A percentile compares a stretch with the other conserved stretches of the same genome.
Evolutionary conservation across 2,113 vertebrate genomes (phyloP).

Genomic region (Ageneiosus marmoratus): DNA sequence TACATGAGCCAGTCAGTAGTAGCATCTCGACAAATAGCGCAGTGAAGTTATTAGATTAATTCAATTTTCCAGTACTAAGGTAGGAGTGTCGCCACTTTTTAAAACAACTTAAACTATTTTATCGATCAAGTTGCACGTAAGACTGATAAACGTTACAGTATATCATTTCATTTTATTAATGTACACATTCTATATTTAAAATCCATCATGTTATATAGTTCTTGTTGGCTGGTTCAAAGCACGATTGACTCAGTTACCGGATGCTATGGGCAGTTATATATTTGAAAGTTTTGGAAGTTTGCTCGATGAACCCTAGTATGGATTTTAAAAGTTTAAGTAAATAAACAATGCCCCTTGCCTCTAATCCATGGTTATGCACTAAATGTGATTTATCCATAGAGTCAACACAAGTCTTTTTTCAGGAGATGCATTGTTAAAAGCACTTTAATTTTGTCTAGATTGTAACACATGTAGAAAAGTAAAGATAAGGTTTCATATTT

Average conservation of each 20-base stretch:
- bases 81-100: slow-evolving; percentile 27
- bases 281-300: slow-evolving; percentile 1
- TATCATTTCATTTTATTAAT: slow-evolving; percentile 35
- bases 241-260: neutral
- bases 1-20: slow-evolving; percentile 30
- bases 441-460: too few relatives aligned
- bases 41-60: slow-evolving; percentile 23
- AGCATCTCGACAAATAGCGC: slow-evolving; percentile 23
- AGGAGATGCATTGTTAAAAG: neutral
- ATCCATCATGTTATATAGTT: slow-evolving; percentile 20
- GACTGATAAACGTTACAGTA: slow-evolving; percentile 14
- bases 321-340: neutral
- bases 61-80: slow-evolving; percentile 24
- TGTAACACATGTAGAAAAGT: neutral
- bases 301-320: neutral
- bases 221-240: neutral
- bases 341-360: neutral
- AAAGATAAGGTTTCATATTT: neutral
- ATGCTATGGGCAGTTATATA: neutral
- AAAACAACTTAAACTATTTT: slow-evolving; percentile 29
- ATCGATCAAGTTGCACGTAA: slow-evolving; percentile 17
- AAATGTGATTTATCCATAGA: neutral
- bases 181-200: slow-evolving; percentile 32
- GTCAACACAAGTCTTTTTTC: neutral
- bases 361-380: neutral